Evolutionary conservation across 1,140 invertebrate species (phyloP).

Genomic region (Drosophila kepulauana): DNA sequence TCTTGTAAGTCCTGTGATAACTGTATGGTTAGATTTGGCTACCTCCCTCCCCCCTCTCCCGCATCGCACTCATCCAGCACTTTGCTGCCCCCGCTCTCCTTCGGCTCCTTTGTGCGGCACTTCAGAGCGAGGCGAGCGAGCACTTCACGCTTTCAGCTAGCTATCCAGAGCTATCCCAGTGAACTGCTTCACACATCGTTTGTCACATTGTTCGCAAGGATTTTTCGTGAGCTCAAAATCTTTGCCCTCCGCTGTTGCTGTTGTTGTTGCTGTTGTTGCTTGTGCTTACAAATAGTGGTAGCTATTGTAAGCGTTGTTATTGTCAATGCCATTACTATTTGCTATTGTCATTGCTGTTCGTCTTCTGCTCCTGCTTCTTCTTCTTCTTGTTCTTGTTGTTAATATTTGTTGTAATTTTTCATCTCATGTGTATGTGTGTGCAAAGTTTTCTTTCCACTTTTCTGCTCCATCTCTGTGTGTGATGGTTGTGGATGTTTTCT

Average conservation of each 20-base stretch:
- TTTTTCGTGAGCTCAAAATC: slow-evolving; percentile 59
- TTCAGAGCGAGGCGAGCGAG: slow-evolving; percentile 14
- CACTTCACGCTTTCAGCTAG: slow-evolving; percentile 64
- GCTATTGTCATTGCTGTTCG: slow-evolving; percentile 69
- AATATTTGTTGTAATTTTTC: slow-evolving; percentile 83
- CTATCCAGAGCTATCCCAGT: slow-evolving; percentile 17
- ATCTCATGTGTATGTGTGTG: slow-evolving; percentile 52
- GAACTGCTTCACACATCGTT: slow-evolving; percentile 80
- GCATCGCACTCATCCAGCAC: background rate
- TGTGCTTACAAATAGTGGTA: slow-evolving; percentile 54
- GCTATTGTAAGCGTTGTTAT: slow-evolving; percentile 50
- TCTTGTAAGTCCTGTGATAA: slow-evolving; percentile 61
- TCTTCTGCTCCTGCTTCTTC: slow-evolving; percentile 17
- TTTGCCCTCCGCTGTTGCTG: slow-evolving; percentile 51
- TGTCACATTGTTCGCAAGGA: slow-evolving; percentile 76
- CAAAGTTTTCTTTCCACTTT: slow-evolving; percentile 36
- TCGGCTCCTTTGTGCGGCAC: background rate
- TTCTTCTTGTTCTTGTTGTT: slow-evolving; percentile 52
- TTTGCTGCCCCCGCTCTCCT: background rate
- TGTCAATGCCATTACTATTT: slow-evolving; percentile 81
- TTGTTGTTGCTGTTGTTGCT: slow-evolving; percentile 37
- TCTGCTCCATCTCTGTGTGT: slow-evolving; percentile 50
- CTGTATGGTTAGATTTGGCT: slow-evolving; percentile 73
- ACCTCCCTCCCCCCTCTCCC: background rate
- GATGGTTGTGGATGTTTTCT: slow-evolving; percentile 19